Base-by-base conservation (phyloP, 37 sponge, comb jelly and placozoan species). In the Dysidea cf. avara region DNA sequence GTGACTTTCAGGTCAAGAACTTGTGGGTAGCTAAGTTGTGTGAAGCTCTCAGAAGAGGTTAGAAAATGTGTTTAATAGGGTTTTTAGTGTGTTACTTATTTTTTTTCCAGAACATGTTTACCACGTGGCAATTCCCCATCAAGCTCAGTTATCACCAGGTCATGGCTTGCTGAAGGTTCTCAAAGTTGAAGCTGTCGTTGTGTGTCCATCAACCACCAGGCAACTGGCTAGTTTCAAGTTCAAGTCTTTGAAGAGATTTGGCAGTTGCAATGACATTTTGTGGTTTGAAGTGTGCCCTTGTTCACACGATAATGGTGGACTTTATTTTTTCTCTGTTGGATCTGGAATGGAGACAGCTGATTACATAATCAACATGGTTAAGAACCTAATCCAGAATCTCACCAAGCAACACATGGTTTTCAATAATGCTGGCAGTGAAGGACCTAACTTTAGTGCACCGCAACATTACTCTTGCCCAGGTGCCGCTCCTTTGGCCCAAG, bases 1-100 rank as follows among this genome's bases (percentile, higher is more conserved):
- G 65, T 0, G 84, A 89, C 39, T 47, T 31, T n/a, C 43, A 48
- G 38, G 79, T 80, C 13, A 89, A 89, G 81, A 83, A 75, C 66
- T 69, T 89, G 24, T 89, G 90, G 90, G 75, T 89, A 26, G 90
- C 90, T 0, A 89, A 89, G 49, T 76, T 89, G 29, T 83, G 84
- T 61, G 84, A 89, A 40, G 46, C 58, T 12, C 76, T 72, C 53
- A 81, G 87, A 66, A 81, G 75, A 86, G 87, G 87, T 80, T 31
- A 72, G 61, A 37, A 26, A 53, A 9, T 64, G 7, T 26, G n/a
- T 39, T 32, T 14, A 12, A 25, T 33, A 32, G 66, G 16, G 38
- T 72, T 7, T 12, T 25, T 72, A 38, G 12, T 56, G 34, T 24
- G 6, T 18, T 50, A 35, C 16, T 53, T 57, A 43, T 7, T 26